Evolutionary conservation across 2,113 vertebrate genomes (phyloP), one percentile per base, ranked within the genome.

Genomic region (Odontesthes bonariensis): DNA sequence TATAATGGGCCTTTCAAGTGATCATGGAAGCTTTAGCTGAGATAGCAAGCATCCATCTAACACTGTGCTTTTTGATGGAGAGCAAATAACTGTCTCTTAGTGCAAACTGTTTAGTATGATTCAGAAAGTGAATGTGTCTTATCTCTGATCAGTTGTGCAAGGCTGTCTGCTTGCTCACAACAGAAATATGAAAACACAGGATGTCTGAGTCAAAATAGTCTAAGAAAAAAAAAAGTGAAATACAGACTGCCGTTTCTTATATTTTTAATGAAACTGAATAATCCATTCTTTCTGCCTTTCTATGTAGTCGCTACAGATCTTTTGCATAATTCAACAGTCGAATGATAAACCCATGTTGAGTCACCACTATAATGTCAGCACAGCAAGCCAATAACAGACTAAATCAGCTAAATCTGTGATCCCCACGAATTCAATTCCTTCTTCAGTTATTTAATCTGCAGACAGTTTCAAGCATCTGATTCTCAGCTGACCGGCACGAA

Each of bases 401-500:
- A 27, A 38, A 38, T 38, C 35, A 38, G 35, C 35, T 10, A 38
- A 38, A 38, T 38, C 35, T 38, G 35, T 38, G 35, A 49, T 49
- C 19, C 46, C 16, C 46, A 33, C 11, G 31, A 57, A 27, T 32
- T 33, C 27, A 33, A 12, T 32, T 31, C 17, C 8, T 31, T 33
- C 23, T 9, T 33, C 14, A 14, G 31, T 33, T 14, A 58, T 35
- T 22, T n/a, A n/a, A 8, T 7, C 62, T 40, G 27, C 59, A 58
- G 33, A 42, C 22, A 20, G 13, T 42, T 51, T 47, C 17, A 19
- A 51, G 3, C 57, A 77, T 78, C 67, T 61, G 66, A 87, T 31
- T 14, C 38, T 84, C 65, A 65, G 56, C 69, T 79, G 77, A 82
- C 31, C 20, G 0, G 55, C 38, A 51, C 44, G 31, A 63, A 52